Base-by-base conservation (phyloP, 2,113 vertebrate species). In the Ptilonorhynchus violaceus region DNA sequence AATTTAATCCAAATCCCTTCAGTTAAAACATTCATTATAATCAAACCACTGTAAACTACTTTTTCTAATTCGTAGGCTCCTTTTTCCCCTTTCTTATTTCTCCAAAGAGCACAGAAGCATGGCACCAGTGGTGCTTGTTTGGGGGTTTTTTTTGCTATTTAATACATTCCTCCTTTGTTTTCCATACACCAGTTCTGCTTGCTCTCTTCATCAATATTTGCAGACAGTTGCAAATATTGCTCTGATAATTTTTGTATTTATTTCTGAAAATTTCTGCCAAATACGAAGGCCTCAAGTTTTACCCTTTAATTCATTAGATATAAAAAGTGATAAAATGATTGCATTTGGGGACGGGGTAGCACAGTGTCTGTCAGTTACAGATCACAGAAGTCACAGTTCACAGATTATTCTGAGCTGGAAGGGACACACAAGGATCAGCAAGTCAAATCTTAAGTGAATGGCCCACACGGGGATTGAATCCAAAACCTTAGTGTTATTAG, bases 61-160 rank as follows among this genome's bases (percentile, higher is more conserved):
- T 70, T 69, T 74, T 52, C 18, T 14, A 47, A 28, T 70, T 21
- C 1, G 7, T 28, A 46, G 17, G 3, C 13, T 13, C 4, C 6
- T 16, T 37, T 85, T 78, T 15, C 0, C 0, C 5, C 2, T 89
- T 67, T 88, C 15, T 21, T 68, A 20, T 69, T 87, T 69, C 10
- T 72, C 9, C 27, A 37, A 47, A 33, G 28, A 89, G 10, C 13
- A 82, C 3, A 9, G 31, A 81, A 60, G 5, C 17, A 35, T 7
- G 33, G 4, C 12, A 69, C 2, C 9, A 56, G 8, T 25, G 7
- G 13, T 52, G 15, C 3, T 19, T 42, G 18, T 10, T 56, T 47
- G 5, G 4, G 4, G 0, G 4, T 33, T 78, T 73, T 58, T 64
- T 47, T 30, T 35, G 0, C 15, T 27, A 15, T 22, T 30, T 35